Evolutionary conservation across 2,797 vertebrate species (phyloP), one percentile per base, ranked within the genome.

Genomic region (Odontamblyopus rebecca): DNA sequence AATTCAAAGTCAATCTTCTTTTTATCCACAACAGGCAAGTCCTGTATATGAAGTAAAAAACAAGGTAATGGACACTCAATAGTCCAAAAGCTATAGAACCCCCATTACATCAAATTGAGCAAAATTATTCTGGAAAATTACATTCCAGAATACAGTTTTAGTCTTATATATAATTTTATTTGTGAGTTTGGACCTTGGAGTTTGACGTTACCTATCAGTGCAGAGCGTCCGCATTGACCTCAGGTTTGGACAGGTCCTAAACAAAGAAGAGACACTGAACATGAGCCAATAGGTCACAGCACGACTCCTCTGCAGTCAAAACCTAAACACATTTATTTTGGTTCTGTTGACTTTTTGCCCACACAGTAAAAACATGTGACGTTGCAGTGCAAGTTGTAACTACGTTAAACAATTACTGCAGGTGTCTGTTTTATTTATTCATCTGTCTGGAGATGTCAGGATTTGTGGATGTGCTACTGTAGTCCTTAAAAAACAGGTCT

Each of bases 201-300:
- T 77, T 67, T 72, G 73, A 81, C 68, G 59, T 60, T 70, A 23
- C 56, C 76, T 72, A 61, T 75, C 70, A 70, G 73, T 76, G 71
- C 32, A 73, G 68, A 78, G 69, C 54, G 73, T 80, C 75, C 75
- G 26, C 82, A 77, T 61, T 84, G 72, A 67, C 73, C 79, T 68
- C 26, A 19, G 65, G 66, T 75, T 82, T 56, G 38, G 75, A 72
- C 61, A 70, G 57, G 67, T 29, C 84, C 71, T 72, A 85, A 84
- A 85, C 79, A 83, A 74, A 81, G 69, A 5, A 11, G 61, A 84
- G 71, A 68, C 18, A 1, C 27, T 75, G 71, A 56, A 63, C 61
- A 53, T 38, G 61, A 63, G 73, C 67, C 75, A 83, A 50, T 27
- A 75, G 60, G 75, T 68, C 76, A 75, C 68, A 64, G 72, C 48